Percentiles rank a stretch among this genome's conserved stretches.
Evolutionary conservation across 2,113 vertebrate genomes (phyloP).

Genomic region (Plecturocebus donacophilus): DNA sequence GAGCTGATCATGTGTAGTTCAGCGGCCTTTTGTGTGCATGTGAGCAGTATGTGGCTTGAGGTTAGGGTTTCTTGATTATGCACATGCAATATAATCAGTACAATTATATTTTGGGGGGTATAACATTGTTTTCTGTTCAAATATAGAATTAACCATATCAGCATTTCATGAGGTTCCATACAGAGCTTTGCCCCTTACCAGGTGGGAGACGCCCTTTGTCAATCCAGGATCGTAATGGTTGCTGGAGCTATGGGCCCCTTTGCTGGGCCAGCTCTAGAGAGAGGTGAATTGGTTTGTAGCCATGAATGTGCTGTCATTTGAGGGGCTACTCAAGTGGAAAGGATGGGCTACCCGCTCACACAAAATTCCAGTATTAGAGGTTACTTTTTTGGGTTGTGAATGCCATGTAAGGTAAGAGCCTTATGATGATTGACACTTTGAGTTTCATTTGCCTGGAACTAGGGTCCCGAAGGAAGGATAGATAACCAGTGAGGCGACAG

Average conservation of each 20-base stretch:
- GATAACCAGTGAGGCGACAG: background rate
- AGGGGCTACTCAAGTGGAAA: background rate
- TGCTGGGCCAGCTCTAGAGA: background rate
- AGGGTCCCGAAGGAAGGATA: background rate
- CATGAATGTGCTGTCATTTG: background rate
- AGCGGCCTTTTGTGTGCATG: background rate
- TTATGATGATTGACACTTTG: background rate
- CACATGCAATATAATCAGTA: background rate
- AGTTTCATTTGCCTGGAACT: background rate
- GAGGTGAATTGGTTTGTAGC: background rate
- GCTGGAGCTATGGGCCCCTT: background rate
- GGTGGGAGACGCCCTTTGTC: background rate
- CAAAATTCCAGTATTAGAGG: background rate
- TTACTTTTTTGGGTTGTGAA: background rate
- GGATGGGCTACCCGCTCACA: background rate
- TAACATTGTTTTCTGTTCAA: conserved; percentile 6
- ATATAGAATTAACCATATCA: background rate
- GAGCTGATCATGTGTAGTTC: background rate
- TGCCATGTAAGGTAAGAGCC: background rate
- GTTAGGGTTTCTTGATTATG: background rate
- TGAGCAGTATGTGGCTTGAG: background rate
- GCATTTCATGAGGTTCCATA: background rate
- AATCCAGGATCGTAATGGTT: background rate
- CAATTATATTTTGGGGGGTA: background rate
- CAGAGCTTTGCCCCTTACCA: background rate